Conservation (phyloP, 2,797 vertebrate species). For the Psittacula derbiana region DNA sequence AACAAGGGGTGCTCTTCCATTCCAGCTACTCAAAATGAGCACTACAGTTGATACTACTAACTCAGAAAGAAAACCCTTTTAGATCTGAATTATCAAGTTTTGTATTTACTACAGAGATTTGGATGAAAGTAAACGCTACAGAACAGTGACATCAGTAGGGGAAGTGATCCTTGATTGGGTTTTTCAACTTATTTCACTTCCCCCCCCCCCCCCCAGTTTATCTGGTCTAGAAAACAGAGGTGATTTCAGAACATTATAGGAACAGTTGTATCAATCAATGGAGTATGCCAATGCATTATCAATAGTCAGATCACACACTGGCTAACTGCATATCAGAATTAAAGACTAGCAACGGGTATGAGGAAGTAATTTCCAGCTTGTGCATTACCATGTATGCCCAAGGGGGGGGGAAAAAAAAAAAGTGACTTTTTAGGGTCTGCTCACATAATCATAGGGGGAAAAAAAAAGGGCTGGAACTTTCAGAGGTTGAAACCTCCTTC, state of each 20-base stretch:
- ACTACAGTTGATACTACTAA: background rate
- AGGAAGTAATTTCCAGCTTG: background rate
- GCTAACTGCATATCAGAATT: background rate
- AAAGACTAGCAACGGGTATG: background rate
- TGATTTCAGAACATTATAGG: background rate
- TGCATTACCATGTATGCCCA: background rate
- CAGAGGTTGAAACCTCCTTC: background rate
- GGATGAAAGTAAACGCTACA: background rate
- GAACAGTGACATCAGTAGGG: background rate
- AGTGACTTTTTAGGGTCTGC: fast-evolving
- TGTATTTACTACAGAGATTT: background rate
- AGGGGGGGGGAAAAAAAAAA: background rate
- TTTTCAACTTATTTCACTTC: background rate
- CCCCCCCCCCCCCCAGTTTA: background rate
- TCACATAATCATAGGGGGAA: fast-evolving
- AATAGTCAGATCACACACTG: background rate
- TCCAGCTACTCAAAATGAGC: background rate
- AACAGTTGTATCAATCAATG: background rate
- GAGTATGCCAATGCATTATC: background rate
- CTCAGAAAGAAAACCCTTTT: background rate
- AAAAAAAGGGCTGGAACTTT: background rate
- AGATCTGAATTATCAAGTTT: background rate
- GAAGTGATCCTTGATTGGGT: background rate
- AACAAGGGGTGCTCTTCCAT: background rate
- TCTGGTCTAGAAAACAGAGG: background rate